Base-by-base conservation (phyloP, 2,113 vertebrate species). In the Scalopus aquaticus region DNA sequence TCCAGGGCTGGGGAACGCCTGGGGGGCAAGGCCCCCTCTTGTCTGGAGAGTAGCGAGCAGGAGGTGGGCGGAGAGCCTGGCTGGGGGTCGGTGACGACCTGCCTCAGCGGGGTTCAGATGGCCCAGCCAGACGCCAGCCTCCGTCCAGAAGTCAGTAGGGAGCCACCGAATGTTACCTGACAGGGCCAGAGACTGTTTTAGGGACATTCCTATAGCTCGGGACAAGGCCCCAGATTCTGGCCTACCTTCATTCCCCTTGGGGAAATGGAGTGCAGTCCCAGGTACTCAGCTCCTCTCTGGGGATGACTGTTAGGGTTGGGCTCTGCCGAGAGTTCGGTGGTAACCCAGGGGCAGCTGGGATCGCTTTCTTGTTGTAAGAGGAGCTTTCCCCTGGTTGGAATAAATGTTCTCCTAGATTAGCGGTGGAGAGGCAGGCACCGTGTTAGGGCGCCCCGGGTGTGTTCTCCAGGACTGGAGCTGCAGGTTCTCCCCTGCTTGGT, bases 281-380 rank as follows among this genome's bases (percentile, higher is more conserved):
- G 46, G 19, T 39, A 6, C 56, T 15, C 24, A 60, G 49, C 62
- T 46, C 62, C 32, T 86, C 49, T 65, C 64, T 32, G 58, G 51
- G 76, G 56, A 49, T 6, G 0, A 70, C 6, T 64, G n/a, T 82
- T 72, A 37, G 24, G 15, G 19, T n/a, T 13, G 46, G 67, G 49
- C 30, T 49, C 24, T 65, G 44, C 65, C 35, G 37, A 93, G 62
- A 39, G 62, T 42, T 26, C 11, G 15, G 51, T 0, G 2, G 65
- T 69, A 64, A 87, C 15, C 12, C 74, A 58, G 72, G 70, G 28
- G 51, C 19, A 28, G 74, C n/a, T 51, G 54, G 54, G 20, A 64
- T 89, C 35, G 2, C 69, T 93, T 95, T 51, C 49, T 67, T n/a
- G n/a, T n/a, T n/a, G 76, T 65, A 28, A 79, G 42, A 60, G 65